Percentiles rank a stretch among this genome's conserved stretches.
Evolutionary conservation across 2,113 vertebrate genomes (phyloP).

Genomic region (Phalacrocorax carbo): DNA sequence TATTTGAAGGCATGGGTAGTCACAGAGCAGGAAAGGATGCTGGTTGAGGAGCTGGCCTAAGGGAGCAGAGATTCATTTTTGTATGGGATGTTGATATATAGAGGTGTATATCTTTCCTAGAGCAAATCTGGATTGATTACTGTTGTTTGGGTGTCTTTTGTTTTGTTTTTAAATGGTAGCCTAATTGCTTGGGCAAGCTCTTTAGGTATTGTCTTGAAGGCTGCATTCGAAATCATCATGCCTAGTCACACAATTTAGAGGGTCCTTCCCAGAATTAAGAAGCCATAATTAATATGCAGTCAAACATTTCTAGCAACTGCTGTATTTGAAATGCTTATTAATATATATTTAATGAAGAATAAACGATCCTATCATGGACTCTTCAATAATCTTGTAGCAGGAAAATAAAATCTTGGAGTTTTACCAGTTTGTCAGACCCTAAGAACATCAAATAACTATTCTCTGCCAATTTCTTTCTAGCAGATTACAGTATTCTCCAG

Average conservation of each 20-base stretch:
- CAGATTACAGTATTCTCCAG: neutral
- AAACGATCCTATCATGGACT: neutral
- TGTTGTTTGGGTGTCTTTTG: neutral
- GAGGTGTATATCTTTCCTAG: neutral
- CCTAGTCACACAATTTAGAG: neutral
- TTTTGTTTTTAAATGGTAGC: neutral
- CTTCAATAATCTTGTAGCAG: neutral
- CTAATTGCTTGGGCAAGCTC: neutral
- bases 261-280: neutral
- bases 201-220: neutral
- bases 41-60: neutral
- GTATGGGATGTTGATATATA: neutral
- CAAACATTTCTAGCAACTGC: neutral
- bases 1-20: neutral
- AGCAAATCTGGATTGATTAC: neutral
- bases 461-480: neutral
- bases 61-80: neutral
- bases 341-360: slow-evolving; percentile 23
- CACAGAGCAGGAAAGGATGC: neutral
- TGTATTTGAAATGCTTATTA: neutral
- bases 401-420: slow-evolving; percentile 18
- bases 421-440: neutral
- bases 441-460: neutral
- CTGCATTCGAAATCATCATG: neutral
- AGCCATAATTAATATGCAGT: neutral